Conservation (phyloP, 2,797 vertebrate species). For the Balearica regulorum region DNA sequence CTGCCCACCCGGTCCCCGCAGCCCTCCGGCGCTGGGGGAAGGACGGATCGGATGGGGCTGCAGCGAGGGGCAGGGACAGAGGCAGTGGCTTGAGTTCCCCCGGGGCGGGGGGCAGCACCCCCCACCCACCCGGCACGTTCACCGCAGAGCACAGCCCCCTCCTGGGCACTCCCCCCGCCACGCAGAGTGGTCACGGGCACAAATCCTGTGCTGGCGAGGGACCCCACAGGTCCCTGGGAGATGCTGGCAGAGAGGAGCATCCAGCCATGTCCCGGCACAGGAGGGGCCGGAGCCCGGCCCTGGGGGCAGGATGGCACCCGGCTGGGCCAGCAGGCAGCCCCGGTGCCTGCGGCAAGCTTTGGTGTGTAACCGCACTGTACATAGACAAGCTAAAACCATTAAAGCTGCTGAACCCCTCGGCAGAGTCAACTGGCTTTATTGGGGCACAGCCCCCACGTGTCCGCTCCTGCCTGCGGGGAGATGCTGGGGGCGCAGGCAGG, state of each 20-base stretch:
- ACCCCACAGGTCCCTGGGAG: neutral
- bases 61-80: neutral
- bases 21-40: neutral
- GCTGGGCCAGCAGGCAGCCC: neutral
- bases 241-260: neutral
- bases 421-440: slow-evolving; percentile 39
- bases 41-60: neutral
- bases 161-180: neutral
- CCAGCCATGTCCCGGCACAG: neutral
- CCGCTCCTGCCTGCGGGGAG: neutral
- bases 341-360: neutral
- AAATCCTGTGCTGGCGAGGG: neutral
- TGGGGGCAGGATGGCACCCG: neutral
- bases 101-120: neutral
- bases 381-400: slow-evolving; percentile 58
- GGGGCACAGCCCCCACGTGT: neutral
- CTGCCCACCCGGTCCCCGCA: neutral
- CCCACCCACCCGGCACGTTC: neutral
- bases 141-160: slow-evolving; percentile 10
- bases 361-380: slow-evolving; percentile 24
- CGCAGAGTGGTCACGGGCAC: neutral
- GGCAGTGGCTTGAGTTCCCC: neutral
- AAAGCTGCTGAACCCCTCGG: slow-evolving; percentile 50
- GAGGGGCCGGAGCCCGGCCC: neutral
- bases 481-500: neutral